These are phyloP conservation scores for Mycalesis mineus DNA, from an alignment of 2,888 invertebrate genomes.

Conservation along the genomic window DNA sequence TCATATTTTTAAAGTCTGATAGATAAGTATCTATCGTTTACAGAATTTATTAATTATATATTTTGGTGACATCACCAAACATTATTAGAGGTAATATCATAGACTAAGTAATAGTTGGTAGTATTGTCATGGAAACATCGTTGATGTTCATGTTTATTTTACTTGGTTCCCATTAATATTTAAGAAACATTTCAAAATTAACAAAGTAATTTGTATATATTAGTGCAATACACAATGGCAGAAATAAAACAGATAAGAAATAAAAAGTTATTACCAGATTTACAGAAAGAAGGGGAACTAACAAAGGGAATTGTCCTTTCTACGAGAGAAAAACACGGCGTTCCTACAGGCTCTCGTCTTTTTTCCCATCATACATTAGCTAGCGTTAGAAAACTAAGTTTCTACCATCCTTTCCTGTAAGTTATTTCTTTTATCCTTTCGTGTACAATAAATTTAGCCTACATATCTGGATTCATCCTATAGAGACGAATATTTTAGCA, in stretches of 20 bases:
- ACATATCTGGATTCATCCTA: too few relatives aligned
- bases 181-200: conserved; percentile 8
- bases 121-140: conserved; percentile 10
- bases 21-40: too few relatives aligned
- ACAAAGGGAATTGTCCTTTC: conserved; percentile 58
- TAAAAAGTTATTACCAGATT: conserved; percentile 63
- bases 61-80: too few relatives aligned
- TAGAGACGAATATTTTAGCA: too few relatives aligned
- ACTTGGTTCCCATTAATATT: neutral
- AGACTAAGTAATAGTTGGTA: too few relatives aligned
- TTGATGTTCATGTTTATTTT: neutral
- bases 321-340: conserved; percentile 60
- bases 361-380: conserved; percentile 80
- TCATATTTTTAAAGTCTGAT: too few relatives aligned
- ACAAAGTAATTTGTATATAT: neutral
- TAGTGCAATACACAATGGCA: conserved; percentile 36
- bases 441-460: too few relatives aligned
- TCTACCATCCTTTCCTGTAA: conserved; percentile 67
- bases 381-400: conserved; percentile 71
- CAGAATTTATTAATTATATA: too few relatives aligned
- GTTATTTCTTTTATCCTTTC: conserved; percentile 34
- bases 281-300: conserved; percentile 63
- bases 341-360: conserved; percentile 67
- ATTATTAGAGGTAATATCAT: too few relatives aligned
- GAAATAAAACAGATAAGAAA: conserved; percentile 61